Evolutionary conservation across 2,888 invertebrate species (phyloP).

Genomic region (Conchocele bisecta): DNA sequence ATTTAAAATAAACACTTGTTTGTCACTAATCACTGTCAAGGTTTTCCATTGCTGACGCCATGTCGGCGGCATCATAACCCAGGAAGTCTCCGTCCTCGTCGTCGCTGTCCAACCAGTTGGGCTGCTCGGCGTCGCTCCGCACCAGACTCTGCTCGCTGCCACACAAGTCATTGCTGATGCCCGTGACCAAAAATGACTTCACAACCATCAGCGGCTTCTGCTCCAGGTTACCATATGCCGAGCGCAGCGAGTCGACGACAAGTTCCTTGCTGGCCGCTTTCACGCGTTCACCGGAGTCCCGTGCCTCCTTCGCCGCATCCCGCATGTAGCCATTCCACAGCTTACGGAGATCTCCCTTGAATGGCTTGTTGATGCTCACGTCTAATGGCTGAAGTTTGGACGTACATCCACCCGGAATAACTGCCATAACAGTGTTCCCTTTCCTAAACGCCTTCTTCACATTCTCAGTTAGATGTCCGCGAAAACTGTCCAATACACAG

Average conservation of each 20-base stretch:
- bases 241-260: background rate
- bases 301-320: background rate
- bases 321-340: constrained; percentile 1
- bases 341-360: constrained; percentile 19
- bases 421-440: constrained; percentile 5
- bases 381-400: constrained; percentile 25
- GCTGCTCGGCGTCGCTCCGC: background rate
- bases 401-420: constrained; percentile 27
- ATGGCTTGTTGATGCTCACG: constrained; percentile 33
- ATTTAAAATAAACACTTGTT: too few species aligned
- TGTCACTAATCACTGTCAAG: too few species aligned
- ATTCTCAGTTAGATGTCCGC: constrained; percentile 20
- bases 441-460: constrained; percentile 8
- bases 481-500: constrained; percentile 32
- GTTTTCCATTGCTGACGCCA: too few species aligned
- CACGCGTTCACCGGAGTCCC: background rate
- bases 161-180: background rate
- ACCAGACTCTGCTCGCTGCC: background rate
- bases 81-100: too few species aligned
- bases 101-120: too few species aligned
- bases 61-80: too few species aligned
- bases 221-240: background rate
- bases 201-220: background rate
- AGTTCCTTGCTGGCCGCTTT: background rate
- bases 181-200: background rate